These are phyloP conservation scores for Zaprionus ghesquierei DNA, from an alignment of 1,140 invertebrate species.

Conservation along the genomic window DNA sequence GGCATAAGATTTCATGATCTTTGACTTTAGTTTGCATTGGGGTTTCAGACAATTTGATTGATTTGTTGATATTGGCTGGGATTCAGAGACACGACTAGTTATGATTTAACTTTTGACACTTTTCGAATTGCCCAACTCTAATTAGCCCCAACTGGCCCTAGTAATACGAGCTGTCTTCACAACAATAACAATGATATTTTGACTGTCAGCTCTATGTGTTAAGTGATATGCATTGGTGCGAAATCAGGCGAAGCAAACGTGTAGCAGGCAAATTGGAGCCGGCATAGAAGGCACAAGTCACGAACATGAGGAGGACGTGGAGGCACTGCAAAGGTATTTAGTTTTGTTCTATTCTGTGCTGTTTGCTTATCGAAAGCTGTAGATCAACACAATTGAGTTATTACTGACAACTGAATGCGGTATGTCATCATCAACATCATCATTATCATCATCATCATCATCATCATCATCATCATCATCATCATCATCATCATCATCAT, in stretches of 20 bases:
- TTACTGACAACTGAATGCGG: constrained; percentile 71
- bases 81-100: constrained; percentile 57
- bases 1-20: not conserved
- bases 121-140: constrained; percentile 58
- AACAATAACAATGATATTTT: not conserved
- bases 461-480: constrained; percentile 14
- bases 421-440: constrained; percentile 45
- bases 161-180: not conserved
- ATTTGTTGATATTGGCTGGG: constrained; percentile 60
- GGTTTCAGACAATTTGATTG: constrained; percentile 75
- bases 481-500: constrained; percentile 20
- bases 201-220: constrained; percentile 9
- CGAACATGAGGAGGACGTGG: not conserved
- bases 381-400: constrained; percentile 71
- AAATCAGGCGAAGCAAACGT: not conserved
- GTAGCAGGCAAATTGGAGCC: not conserved
- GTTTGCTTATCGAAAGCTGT: constrained; percentile 53
- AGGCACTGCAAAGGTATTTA: constrained; percentile 18
- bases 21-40: constrained; percentile 19
- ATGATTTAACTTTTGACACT: constrained; percentile 60
- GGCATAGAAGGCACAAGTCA: constrained; percentile 3
- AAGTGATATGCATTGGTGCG: not conserved
- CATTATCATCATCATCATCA: constrained; percentile 8
- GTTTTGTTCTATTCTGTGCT: constrained; percentile 4
- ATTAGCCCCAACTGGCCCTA: not conserved